Conservation (phyloP, 2,113 vertebrate species). For the Neotragus pygmaeus region DNA sequence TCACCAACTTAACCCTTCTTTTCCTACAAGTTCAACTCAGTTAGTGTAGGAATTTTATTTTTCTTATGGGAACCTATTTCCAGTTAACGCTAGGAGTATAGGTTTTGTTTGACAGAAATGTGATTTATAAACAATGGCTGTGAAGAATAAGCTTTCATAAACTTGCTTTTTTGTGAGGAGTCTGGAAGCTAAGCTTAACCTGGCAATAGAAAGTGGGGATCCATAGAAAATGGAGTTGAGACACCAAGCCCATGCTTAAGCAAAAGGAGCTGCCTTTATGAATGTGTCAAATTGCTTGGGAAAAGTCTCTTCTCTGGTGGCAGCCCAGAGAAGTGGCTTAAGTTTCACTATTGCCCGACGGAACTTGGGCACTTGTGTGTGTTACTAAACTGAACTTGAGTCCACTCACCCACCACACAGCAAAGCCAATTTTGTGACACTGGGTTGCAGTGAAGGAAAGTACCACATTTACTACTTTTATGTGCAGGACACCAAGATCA, state of each 20-base stretch:
- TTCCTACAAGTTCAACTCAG: constrained; percentile 17
- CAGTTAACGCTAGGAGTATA: not conserved
- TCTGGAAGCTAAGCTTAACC: constrained; percentile 29
- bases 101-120: not conserved
- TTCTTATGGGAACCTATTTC: constrained; percentile 1
- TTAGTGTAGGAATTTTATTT: constrained; percentile 17
- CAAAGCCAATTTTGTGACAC: not conserved
- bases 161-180: not conserved
- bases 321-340: not conserved
- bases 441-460: not conserved
- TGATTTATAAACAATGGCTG: not conserved
- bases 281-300: not conserved
- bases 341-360: not conserved
- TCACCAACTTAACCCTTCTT: constrained; percentile 21
- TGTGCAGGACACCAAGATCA: not conserved
- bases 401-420: not conserved
- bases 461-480: not conserved
- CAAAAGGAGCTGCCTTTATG: not conserved
- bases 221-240: not conserved
- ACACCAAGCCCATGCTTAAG: not conserved
- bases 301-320: not conserved
- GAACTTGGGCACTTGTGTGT: not conserved
- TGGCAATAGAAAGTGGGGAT: constrained; percentile 11
- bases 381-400: not conserved
- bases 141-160: constrained; percentile 4